phyloP scores from a whole-genome alignment of 1,140 invertebrate genomes.

The Aleiodes sp. region DNA sequence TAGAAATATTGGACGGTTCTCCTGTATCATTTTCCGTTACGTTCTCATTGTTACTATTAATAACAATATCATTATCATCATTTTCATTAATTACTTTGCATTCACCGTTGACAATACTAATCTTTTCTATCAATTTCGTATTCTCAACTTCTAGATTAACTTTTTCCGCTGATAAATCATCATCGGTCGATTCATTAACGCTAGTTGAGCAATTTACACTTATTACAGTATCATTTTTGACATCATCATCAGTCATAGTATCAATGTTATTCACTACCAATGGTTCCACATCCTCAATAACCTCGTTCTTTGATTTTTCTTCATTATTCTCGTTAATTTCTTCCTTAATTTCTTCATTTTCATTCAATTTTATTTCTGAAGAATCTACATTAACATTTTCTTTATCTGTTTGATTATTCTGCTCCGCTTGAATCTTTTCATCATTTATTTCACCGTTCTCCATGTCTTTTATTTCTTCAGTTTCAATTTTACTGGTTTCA shows the following conservation, averaged over 20 bases:
- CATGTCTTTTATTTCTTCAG: conserved; percentile 55
- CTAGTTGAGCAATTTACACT: conserved; percentile 62
- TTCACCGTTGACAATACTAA: conserved; percentile 49
- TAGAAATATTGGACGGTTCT: conserved; percentile 71
- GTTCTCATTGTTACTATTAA: conserved; percentile 57
- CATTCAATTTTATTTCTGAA: background rate
- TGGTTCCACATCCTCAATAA: conserved; percentile 27
- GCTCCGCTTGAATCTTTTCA: conserved; percentile 53
- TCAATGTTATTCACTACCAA: conserved; percentile 17
- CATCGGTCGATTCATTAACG: conserved; percentile 50
- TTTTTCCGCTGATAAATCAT: conserved; percentile 38
- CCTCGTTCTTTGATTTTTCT: conserved; percentile 14
- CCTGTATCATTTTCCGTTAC: conserved; percentile 53
- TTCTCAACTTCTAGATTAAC: conserved; percentile 47
- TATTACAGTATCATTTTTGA: conserved; percentile 40
- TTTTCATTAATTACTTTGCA: too few species aligned
- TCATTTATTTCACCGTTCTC: conserved; percentile 49
- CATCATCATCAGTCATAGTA: conserved; percentile 10
- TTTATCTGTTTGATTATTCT: conserved; percentile 23
- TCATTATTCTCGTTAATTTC: conserved; percentile 31
- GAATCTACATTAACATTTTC: conserved; percentile 14
- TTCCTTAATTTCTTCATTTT: conserved; percentile 17
- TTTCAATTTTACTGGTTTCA: conserved; percentile 63
- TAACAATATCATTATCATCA: conserved; percentile 45
- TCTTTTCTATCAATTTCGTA: conserved; percentile 37